phyloP scores from a whole-genome alignment of 2,888 invertebrate species.

The Trichogramma dendrolimi region DNA sequence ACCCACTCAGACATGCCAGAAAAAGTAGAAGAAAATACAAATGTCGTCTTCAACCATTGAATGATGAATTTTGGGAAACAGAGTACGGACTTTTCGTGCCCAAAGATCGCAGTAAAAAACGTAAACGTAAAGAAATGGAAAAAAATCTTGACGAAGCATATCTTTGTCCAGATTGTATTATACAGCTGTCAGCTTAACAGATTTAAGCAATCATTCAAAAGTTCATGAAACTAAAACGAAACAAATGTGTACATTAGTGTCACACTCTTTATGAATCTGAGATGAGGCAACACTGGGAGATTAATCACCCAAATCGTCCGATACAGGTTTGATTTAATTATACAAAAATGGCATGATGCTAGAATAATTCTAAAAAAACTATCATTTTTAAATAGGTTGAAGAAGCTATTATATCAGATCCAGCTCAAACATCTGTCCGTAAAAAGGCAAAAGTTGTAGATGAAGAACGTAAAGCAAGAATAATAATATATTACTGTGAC shows the following conservation, averaged over 20 bases:
- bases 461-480: slow-evolving; percentile 20
- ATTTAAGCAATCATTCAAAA: slow-evolving; percentile 41
- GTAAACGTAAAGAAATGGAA: slow-evolving; percentile 26
- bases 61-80: slow-evolving; percentile 44
- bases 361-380: too few species aligned
- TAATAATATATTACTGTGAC: slow-evolving; percentile 37
- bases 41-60: slow-evolving; percentile 35
- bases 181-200: slow-evolving; percentile 37
- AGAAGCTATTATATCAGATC: slow-evolving; percentile 21
- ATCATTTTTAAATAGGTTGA: slow-evolving; percentile 14
- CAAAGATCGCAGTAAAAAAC: slow-evolving; percentile 30
- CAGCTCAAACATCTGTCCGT: neutral
- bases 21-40: slow-evolving; percentile 38
- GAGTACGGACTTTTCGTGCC: slow-evolving; percentile 42
- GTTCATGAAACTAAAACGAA: slow-evolving; percentile 38
- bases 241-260: slow-evolving; percentile 45
- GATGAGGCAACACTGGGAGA: slow-evolving; percentile 42
- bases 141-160: slow-evolving; percentile 13
- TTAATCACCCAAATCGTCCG: slow-evolving; percentile 38
- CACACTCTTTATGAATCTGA: slow-evolving; percentile 37
- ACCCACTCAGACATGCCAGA: slow-evolving; percentile 38
- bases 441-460: slow-evolving; percentile 22
- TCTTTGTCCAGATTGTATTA: slow-evolving; percentile 41
- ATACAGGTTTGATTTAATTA: neutral
- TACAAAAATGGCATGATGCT: slow-evolving; percentile 7